These are phyloP conservation scores for Aspidiotus destructor DNA, from an alignment of 2,888 invertebrate genomes.

Conservation along the genomic window DNA sequence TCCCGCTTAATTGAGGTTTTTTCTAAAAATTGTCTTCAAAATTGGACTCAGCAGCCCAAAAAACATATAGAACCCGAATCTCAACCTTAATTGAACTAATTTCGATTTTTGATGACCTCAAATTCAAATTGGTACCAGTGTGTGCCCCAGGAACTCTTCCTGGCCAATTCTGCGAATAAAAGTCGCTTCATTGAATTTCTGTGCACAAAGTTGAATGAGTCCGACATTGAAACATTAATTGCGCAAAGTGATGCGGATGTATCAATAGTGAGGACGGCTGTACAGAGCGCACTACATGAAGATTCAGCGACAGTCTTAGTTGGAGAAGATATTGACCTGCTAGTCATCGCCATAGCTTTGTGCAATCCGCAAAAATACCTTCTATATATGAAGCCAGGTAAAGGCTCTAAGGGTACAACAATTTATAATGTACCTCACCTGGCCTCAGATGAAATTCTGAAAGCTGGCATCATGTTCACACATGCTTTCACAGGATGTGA, in stretches of 20 bases:
- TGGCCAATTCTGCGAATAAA: background rate
- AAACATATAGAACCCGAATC: too few relatives aligned
- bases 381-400: background rate
- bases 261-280: background rate
- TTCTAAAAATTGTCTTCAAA: too few relatives aligned
- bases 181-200: slow-evolving; percentile 1
- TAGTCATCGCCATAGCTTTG: background rate
- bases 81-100: too few relatives aligned
- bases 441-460: background rate
- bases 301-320: background rate
- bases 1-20: too few relatives aligned
- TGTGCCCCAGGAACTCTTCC: background rate
- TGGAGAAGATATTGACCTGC: background rate
- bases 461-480: slow-evolving; percentile 1
- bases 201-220: slow-evolving; percentile 1
- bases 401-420: background rate
- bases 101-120: too few relatives aligned
- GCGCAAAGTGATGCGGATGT: background rate
- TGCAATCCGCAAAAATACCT: background rate
- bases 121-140: too few relatives aligned
- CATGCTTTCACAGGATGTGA: slow-evolving; percentile 6
- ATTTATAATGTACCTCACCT: slow-evolving; percentile 10
- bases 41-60: too few relatives aligned
- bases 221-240: background rate
- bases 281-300: background rate